Base-by-base conservation (phyloP, 2,113 vertebrate species). In the Prionailurus bengalensis region DNA sequence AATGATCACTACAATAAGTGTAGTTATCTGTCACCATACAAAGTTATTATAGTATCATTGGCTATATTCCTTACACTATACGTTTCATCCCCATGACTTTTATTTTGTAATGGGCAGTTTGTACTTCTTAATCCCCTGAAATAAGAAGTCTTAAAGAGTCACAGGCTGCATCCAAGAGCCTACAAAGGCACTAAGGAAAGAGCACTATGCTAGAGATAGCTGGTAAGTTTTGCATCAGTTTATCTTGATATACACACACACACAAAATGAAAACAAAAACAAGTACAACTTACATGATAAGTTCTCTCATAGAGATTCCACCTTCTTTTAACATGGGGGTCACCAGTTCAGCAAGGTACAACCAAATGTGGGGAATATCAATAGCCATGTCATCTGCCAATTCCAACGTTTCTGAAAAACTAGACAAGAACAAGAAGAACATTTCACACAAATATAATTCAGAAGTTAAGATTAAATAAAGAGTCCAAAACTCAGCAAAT, bases 331-430 rank as follows among this genome's bases (percentile, higher is more conserved):
- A 98, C 99, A 99, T 94, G 71, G 99, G 99, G 89, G 99, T 99
- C 94, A 99, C 99, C 98, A 99, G 97, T 98, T 99, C 99, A 48
- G 99, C 99, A 97, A 99, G 99, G 98, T 99, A 99, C 98, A 99
- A 97, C 99, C 99, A 99, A 96, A 99, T 99, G 96, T 99, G 99
- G 86, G 99, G 99, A 97, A 99, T 99, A 98, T 99, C 99, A 96
- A 99, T 99, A 96, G 99, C 99, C 99, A 99, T 99, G 95, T 99
- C 99, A 2, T 99, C 99, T 0, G 99, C 99, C 96, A 99, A 98
- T 98, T 99, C 99, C 99, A 99, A 98, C 66, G 99, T 99, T 85
- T 99, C 99, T 0, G 99, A 98, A 98, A 99, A 99, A 97, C 99
- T 36, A 71, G 5, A 90, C 97, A 45, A 87, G 78, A 82, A 70